Base-by-base conservation (phyloP, 2,888 invertebrate genomes). In the Sarcophaga rosellei region DNA sequence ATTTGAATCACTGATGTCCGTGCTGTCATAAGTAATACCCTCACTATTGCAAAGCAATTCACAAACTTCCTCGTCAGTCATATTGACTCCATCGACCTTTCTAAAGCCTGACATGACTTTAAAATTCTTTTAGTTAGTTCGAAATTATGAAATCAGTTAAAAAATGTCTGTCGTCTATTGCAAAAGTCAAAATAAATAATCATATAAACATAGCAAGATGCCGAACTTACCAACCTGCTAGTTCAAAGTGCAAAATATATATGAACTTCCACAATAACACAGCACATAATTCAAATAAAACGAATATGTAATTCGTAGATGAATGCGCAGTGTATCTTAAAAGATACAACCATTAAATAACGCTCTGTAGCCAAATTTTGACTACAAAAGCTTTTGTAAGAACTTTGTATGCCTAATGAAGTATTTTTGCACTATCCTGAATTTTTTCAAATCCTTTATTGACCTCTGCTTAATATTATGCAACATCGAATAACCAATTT, bases 61-160 rank as follows among this genome's bases (percentile, higher is more conserved):
- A 44, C 65, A 65, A 65, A 65, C 44, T 65, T 65, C 65, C 4
- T 65, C 4, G 44, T 65, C 44, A 65, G 65, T 65, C 65, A 35
- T 65, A 65, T 35, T 65, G 35, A 65, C 44, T n/a, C 65, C 65
- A 65, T 35, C 68, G 20, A 68, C 25, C 35, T 6, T 35, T 35
- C 35, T 35, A 35, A 35, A 35, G 5, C 47, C 47, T 68, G 68
- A 21, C 68, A 45, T 68, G 12, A 68, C 45, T 68, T 44, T 6
- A 44, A 20, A 20, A 44, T 68, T n/a, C 45, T 35, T 35, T 35
- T 35, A 35, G 35, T 68, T 45, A 68, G 68, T 68, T 44, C 44
- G 12, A 68, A 45, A 45, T 44, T 68, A 47, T 68, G 45, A 45
- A 45, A n/a, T 68, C 5, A 44, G n/a, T 68, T 6, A 35, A 35